These are phyloP conservation scores for Chromoteleia sp. DNA, from an alignment of 2,888 invertebrate genomes.

Conservation along the genomic window DNA sequence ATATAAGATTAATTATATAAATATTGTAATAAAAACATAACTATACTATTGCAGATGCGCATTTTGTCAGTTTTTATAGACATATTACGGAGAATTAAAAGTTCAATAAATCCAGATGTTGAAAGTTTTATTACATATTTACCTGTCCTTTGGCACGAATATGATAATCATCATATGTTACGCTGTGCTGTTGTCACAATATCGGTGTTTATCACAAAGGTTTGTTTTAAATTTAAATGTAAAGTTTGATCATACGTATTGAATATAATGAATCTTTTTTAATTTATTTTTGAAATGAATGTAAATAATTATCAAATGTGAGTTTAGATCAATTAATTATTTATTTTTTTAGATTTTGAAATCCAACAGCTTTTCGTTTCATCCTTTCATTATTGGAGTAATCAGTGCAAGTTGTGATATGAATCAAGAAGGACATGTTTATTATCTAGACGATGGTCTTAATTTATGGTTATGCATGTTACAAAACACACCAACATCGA, in stretches of 20 bases:
- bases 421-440: constrained; percentile 92
- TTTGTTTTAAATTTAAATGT: constrained; percentile 2
- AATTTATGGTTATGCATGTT: constrained; percentile 95
- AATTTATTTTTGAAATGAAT: constrained; percentile 4
- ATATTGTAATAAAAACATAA: no score
- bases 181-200: constrained; percentile 95
- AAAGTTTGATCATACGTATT: no score
- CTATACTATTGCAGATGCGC: constrained; percentile 89
- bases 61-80: constrained; percentile 95
- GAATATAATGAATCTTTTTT: no score
- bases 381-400: constrained; percentile 87
- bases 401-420: constrained; percentile 92
- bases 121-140: constrained; percentile 92
- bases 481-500: constrained; percentile 89
- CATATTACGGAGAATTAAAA: constrained; percentile 94
- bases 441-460: constrained; percentile 95
- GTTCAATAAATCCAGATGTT: constrained; percentile 89
- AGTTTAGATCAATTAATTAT: constrained; percentile 15
- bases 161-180: constrained; percentile 92
- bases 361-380: constrained; percentile 85
- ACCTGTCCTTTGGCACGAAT: constrained; percentile 95
- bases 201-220: constrained; percentile 69
- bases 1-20: no score
- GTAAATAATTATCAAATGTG: no score
- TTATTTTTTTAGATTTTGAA: constrained; percentile 84